Evolutionary conservation across 1,140 invertebrate genomes (phyloP).

Genomic region (Sarcophaga peregrina): DNA sequence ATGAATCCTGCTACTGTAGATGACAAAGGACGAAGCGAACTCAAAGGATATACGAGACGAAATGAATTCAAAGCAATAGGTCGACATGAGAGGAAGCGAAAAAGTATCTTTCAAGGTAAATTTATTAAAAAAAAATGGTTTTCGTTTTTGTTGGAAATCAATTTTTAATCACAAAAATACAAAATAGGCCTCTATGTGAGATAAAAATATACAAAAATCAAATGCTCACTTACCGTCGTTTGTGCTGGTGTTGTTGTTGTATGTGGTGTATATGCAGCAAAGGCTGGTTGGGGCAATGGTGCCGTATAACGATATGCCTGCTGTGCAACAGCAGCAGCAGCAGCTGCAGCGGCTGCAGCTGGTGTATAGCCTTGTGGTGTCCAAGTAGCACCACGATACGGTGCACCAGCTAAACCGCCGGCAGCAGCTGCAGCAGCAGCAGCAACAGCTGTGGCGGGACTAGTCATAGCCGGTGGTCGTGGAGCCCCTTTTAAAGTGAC

Average conservation of each 20-base stretch:
- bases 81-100: not conserved
- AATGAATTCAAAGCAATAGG: too few species aligned
- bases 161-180: not conserved
- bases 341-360: constrained; percentile 58
- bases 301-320: constrained; percentile 66
- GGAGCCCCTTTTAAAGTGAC: constrained; percentile 63
- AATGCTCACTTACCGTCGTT: constrained; percentile 61
- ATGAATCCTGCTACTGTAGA: too few species aligned
- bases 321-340: constrained; percentile 59
- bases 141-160: not conserved
- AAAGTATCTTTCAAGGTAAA: not conserved
- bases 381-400: constrained; percentile 65
- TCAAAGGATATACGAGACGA: too few species aligned
- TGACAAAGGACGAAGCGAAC: too few species aligned
- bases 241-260: constrained; percentile 63
- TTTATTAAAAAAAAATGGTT: not conserved
- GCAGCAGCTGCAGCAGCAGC: constrained; percentile 59
- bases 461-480: constrained; percentile 64
- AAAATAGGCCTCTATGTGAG: too few species aligned
- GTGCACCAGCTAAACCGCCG: constrained; percentile 63
- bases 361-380: constrained; percentile 65
- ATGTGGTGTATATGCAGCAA: constrained; percentile 64
- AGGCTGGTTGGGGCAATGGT: constrained; percentile 64
- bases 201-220: too few species aligned
- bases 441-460: constrained; percentile 65